Base-by-base conservation (phyloP, 2,888 invertebrate genomes). In the Drymonia ruficornis region DNA sequence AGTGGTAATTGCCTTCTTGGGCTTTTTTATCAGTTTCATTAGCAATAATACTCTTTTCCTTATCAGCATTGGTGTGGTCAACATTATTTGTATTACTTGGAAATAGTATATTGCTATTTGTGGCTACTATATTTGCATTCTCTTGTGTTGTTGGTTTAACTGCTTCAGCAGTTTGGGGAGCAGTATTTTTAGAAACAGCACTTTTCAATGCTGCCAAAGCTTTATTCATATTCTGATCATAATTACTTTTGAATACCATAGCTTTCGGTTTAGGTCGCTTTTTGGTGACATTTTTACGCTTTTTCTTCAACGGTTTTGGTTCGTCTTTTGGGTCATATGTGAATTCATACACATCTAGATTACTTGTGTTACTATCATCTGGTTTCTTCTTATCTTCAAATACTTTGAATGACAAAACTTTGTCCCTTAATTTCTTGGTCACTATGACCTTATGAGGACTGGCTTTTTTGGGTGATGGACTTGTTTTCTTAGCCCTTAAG, bases 241-340 rank as follows among this genome's bases (percentile, higher is more conserved):
- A 92, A 62, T 79, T 86, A 58, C 74, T 83, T 59, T 85, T 88
- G 5, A 79, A 62, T 8, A 74, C 51, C 36, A 78, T 62, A 31
- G 59, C 72, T 74, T 83, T 90, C 2, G 84, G 79, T 63, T 86
- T 86, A 0, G 76, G 76, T 58, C 71, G 81, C 63, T 81, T 89
- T 44, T 74, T 81, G 1, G 74, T 69, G 16, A 65, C 62, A 50
- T 70, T 85, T 59, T 85, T 91, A 11, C 78, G 78, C 61, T 91
- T 92, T 61, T 90, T 92, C 68, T 91, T 91, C 47, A 79, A 77
- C 16, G 84, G 84, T 50, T 80, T 68, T 12, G 92, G 91, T 72
- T 93, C 92, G 47, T 92, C 90, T 59, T 78, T 76, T 0, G 93
- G 92, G 61, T 93, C 89, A 80, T 76, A 93, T 16, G 91, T 91